A percentile compares a stretch with the other conserved stretches of the same genome.
Evolutionary conservation across 2,888 invertebrate species (phyloP).

Genomic region (Acrobasis suavella): DNA sequence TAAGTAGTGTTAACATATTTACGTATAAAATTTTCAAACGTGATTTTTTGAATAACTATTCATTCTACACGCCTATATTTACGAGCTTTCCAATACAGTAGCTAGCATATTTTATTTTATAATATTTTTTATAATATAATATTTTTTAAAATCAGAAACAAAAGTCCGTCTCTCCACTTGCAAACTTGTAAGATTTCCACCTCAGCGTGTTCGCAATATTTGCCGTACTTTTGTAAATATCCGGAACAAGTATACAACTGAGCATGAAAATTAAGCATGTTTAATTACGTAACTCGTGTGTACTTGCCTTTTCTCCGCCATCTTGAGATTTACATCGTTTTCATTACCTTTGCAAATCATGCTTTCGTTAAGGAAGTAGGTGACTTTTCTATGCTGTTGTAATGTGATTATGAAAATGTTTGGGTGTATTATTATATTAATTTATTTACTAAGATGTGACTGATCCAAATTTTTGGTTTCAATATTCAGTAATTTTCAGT

Average conservation of each 20-base stretch:
- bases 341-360: slow-evolving; percentile 6
- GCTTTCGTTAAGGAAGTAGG: not conserved
- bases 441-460: no score
- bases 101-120: not conserved
- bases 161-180: slow-evolving; percentile 42
- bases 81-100: no score
- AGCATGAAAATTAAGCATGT: slow-evolving; percentile 79
- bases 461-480: no score
- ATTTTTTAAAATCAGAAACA: not conserved
- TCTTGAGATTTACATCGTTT: slow-evolving; percentile 18
- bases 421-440: no score
- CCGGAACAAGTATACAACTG: slow-evolving; percentile 68
- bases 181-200: slow-evolving; percentile 59
- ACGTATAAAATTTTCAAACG: no score
- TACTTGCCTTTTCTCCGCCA: slow-evolving; percentile 47
- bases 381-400: no score
- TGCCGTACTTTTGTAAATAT: slow-evolving; percentile 79
- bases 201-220: slow-evolving; percentile 74
- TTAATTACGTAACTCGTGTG: slow-evolving; percentile 70
- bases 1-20: no score
- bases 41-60: no score
- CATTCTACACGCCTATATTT: no score
- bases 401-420: no score
- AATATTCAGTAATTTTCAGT: no score
- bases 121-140: no score